phyloP scores from a whole-genome alignment of 2,888 invertebrate genomes.

The Phyto melanocephala region DNA sequence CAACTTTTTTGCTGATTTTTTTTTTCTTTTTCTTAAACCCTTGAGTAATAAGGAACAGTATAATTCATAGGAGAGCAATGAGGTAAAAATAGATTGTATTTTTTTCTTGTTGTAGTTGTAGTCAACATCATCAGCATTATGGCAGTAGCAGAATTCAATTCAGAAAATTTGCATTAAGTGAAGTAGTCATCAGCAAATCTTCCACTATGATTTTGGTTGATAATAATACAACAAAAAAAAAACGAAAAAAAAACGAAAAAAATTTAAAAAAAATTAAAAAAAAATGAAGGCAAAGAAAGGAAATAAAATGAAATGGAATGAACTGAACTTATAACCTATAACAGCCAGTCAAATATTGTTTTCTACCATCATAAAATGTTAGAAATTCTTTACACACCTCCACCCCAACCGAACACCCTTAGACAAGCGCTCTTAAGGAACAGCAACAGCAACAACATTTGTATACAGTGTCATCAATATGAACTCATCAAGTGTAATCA shows the following conservation, averaged over 20 bases:
- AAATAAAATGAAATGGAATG: conserved; percentile 47
- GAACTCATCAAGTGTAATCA: conserved; percentile 63
- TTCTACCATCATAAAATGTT: conserved; percentile 18
- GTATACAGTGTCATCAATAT: conserved; percentile 55
- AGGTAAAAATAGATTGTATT: conserved; percentile 33
- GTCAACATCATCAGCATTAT: not conserved
- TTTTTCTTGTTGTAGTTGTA: not conserved
- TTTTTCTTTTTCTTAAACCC: conserved; percentile 19
- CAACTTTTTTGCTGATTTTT: conserved; percentile 29
- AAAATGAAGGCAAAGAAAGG: conserved; percentile 22
- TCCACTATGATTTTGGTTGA: conserved; percentile 62
- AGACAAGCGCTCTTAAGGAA: not conserved
- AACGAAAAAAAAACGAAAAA: conserved; percentile 27
- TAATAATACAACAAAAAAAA: conserved; percentile 39
- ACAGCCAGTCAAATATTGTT: conserved; percentile 54
- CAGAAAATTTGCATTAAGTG: conserved; percentile 69
- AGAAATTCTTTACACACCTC: not conserved
- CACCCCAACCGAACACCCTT: conserved; percentile 8
- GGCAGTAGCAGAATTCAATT: conserved; percentile 60
- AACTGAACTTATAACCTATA: conserved; percentile 37
- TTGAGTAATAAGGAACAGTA: conserved; percentile 43
- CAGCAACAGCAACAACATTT: not conserved
- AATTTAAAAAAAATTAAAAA: not conserved
- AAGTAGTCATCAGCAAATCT: conserved; percentile 68
- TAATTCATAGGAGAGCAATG: conserved; percentile 27